phyloP scores from a whole-genome alignment of 2,888 invertebrate species.

The Drosophila eohydei region DNA sequence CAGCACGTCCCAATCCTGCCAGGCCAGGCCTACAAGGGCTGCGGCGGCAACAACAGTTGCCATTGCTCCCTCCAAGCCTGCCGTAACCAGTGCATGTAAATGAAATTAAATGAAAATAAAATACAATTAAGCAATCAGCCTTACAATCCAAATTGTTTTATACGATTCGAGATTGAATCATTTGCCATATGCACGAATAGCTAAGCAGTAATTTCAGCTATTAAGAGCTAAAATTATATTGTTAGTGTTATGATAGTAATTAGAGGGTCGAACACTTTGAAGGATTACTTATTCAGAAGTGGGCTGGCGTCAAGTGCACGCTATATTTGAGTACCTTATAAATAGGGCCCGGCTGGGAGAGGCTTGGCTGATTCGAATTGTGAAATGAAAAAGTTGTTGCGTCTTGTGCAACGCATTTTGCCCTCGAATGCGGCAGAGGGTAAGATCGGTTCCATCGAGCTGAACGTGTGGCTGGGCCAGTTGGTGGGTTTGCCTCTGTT shows the following conservation, averaged over 20 bases:
- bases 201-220: background rate
- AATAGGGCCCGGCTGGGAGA: conserved; percentile 8
- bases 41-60: conserved; percentile 26
- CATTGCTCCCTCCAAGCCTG: background rate
- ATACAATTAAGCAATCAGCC: background rate
- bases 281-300: conserved; percentile 31
- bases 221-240: conserved; percentile 4
- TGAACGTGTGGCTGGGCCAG: conserved; percentile 72
- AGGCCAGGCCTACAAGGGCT: background rate
- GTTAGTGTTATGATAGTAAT: conserved; percentile 13
- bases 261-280: conserved; percentile 19
- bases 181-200: background rate
- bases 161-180: background rate
- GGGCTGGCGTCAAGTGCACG: conserved; percentile 30
- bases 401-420: conserved; percentile 30
- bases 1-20: background rate
- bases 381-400: conserved; percentile 45
- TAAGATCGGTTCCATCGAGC: conserved; percentile 70
- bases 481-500: conserved; percentile 67
- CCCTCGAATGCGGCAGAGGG: conserved; percentile 68
- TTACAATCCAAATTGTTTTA: background rate
- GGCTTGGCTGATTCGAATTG: background rate
- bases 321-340: background rate
- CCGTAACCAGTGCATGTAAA: background rate
- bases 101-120: background rate